Percentiles rank a stretch among this genome's conserved stretches.
Conservation (phyloP, 2,888 invertebrate species). For the Catocala nupta region DNA sequence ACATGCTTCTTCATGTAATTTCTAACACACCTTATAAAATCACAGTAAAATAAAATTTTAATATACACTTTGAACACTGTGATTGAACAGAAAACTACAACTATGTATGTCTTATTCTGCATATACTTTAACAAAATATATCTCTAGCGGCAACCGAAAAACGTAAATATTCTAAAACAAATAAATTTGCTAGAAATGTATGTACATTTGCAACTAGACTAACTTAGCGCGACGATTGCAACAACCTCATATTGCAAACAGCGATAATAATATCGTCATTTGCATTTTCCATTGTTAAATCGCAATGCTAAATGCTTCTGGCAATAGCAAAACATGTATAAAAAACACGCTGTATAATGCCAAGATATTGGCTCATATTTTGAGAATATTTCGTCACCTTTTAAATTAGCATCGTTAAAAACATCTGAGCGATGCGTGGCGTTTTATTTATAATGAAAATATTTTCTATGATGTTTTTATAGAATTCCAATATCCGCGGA, state of each 20-base stretch:
- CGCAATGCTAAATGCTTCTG: conserved; percentile 5
- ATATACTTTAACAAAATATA: conserved; percentile 30
- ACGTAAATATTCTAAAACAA: conserved; percentile 27
- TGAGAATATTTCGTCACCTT: conserved; percentile 35
- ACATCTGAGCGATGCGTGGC: conserved; percentile 20
- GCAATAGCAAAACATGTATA: conserved; percentile 19
- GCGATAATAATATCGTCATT: background rate
- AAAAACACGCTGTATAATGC: conserved; percentile 24
- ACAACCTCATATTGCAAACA: background rate
- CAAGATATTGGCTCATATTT: conserved; percentile 35
- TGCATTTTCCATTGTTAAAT: background rate
- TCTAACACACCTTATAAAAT: conserved; percentile 5
- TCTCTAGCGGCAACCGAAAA: conserved; percentile 47
- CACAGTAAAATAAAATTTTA: conserved; percentile 38
- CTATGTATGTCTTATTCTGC: conserved; percentile 25
- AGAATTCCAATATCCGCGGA: conserved; percentile 16
- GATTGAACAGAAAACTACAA: conserved; percentile 42
- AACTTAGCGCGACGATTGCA: background rate
- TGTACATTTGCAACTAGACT: conserved; percentile 42
- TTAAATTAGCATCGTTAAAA: conserved; percentile 38
- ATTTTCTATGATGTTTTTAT: conserved; percentile 18
- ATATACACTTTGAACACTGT: conserved; percentile 53
- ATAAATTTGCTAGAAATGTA: conserved; percentile 28
- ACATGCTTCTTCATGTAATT: too few relatives aligned
- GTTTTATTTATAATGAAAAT: conserved; percentile 29